Evolutionary conservation across 2,888 invertebrate species (phyloP).

Genomic region (Tanypteryx hageni): DNA sequence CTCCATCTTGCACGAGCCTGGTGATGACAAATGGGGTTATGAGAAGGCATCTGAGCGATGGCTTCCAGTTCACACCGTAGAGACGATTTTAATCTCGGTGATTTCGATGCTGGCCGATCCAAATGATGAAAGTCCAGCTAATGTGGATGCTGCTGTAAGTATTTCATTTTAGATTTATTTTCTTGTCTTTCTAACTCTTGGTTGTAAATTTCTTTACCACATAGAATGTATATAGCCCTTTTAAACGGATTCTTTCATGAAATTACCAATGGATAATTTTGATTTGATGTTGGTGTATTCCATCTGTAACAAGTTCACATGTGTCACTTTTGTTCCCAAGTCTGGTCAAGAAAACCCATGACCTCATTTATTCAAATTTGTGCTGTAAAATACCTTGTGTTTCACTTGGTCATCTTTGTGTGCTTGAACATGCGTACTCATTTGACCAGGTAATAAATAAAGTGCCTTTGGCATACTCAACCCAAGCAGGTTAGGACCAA

Average conservation of each 20-base stretch:
- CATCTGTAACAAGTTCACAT: not conserved
- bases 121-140: slow-evolving; percentile 99
- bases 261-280: too few species aligned
- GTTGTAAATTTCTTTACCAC: not conserved
- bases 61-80: slow-evolving; percentile 99
- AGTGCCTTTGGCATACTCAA: too few species aligned
- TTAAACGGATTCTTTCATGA: not conserved
- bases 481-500: too few species aligned
- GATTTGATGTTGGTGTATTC: too few species aligned
- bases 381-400: too few species aligned
- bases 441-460: too few species aligned
- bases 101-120: slow-evolving; percentile 99
- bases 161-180: slow-evolving; percentile 66
- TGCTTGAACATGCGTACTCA: too few species aligned
- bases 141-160: slow-evolving; percentile 98
- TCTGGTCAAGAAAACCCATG: too few species aligned
- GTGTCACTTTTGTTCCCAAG: too few species aligned
- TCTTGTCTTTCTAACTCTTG: slow-evolving; percentile 6
- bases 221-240: not conserved
- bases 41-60: slow-evolving; percentile 98
- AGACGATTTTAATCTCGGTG: slow-evolving; percentile 98
- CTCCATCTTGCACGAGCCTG: slow-evolving; percentile 99
- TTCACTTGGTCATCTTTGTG: too few species aligned
- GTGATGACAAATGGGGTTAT: slow-evolving; percentile 99
- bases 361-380: too few species aligned